Conservation (phyloP, 2,797 vertebrate genomes). For the Anisognathus igniventris region DNA sequence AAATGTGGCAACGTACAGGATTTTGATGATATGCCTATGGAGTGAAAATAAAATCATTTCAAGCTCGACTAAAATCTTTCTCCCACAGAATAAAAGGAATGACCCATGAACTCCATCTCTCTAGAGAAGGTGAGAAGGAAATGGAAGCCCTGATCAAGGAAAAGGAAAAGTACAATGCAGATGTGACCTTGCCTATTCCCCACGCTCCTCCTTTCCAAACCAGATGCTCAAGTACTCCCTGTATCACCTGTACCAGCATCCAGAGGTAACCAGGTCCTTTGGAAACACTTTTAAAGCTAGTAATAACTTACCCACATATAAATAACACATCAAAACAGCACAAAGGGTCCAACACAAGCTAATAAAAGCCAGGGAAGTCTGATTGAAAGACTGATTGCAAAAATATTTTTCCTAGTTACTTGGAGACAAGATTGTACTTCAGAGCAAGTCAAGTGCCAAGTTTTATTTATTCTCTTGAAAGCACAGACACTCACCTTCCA, state of each 20-base stretch:
- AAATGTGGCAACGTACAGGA: background rate
- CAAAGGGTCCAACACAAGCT: background rate
- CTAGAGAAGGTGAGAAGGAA: background rate
- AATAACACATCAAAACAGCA: slow-evolving; percentile 37
- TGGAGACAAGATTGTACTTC: slow-evolving; percentile 7
- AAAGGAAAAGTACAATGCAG: background rate
- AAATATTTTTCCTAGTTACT: background rate
- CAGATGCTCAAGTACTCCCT: slow-evolving; percentile 31
- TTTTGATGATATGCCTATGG: background rate
- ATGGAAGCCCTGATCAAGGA: slow-evolving; percentile 6
- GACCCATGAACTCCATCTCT: background rate
- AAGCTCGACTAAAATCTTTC: background rate
- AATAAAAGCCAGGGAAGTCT: slow-evolving; percentile 1
- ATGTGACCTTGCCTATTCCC: background rate
- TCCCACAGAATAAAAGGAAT: background rate
- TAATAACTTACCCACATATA: slow-evolving; percentile 65
- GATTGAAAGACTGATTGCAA: slow-evolving; percentile 6
- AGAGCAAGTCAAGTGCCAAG: slow-evolving; percentile 11
- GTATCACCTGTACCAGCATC: slow-evolving; percentile 36
- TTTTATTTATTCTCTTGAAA: background rate
- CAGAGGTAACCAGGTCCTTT: slow-evolving; percentile 71
- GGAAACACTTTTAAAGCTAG: slow-evolving; percentile 79
- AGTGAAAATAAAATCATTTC: background rate
- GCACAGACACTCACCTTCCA: background rate
- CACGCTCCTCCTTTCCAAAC: background rate